phyloP scores from a whole-genome alignment of 2,888 invertebrate species.

The Volucella inanis region DNA sequence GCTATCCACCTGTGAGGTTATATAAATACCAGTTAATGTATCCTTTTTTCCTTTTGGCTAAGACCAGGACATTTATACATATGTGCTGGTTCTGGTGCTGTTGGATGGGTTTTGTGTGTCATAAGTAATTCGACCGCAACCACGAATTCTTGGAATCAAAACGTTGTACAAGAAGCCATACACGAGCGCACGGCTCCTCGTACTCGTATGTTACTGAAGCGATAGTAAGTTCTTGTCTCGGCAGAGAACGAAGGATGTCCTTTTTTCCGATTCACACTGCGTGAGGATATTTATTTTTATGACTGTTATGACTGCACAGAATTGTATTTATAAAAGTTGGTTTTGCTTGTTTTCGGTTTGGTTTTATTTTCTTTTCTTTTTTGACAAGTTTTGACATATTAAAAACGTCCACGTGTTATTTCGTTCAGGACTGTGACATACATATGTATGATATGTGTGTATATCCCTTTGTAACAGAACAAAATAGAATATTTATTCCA shows the following conservation, averaged over 20 bases:
- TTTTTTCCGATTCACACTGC: slow-evolving; percentile 43
- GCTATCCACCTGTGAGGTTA: slow-evolving; percentile 25
- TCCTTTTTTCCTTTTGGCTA: neutral
- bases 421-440: too few relatives aligned
- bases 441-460: neutral
- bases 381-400: neutral
- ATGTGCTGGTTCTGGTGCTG: neutral
- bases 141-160: slow-evolving; percentile 48
- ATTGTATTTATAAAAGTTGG: slow-evolving; percentile 19
- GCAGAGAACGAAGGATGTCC: slow-evolving; percentile 29
- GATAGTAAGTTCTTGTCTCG: slow-evolving; percentile 57
- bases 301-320: slow-evolving; percentile 36
- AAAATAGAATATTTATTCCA: too few relatives aligned
- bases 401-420: slow-evolving; percentile 1
- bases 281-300: slow-evolving; percentile 52
- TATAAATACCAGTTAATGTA: slow-evolving; percentile 11
- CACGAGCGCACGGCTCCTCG: neutral
- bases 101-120: neutral
- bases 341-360: neutral
- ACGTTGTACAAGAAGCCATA: slow-evolving; percentile 59
- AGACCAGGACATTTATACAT: neutral
- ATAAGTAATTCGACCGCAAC: slow-evolving; percentile 32
- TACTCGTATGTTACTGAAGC: neutral
- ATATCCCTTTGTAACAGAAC: neutral
- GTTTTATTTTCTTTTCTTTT: too few relatives aligned